Percentiles rank a stretch among this genome's conserved stretches.
Evolutionary conservation across 2,113 vertebrate genomes (phyloP).

Genomic region (Bungarus multicinctus): DNA sequence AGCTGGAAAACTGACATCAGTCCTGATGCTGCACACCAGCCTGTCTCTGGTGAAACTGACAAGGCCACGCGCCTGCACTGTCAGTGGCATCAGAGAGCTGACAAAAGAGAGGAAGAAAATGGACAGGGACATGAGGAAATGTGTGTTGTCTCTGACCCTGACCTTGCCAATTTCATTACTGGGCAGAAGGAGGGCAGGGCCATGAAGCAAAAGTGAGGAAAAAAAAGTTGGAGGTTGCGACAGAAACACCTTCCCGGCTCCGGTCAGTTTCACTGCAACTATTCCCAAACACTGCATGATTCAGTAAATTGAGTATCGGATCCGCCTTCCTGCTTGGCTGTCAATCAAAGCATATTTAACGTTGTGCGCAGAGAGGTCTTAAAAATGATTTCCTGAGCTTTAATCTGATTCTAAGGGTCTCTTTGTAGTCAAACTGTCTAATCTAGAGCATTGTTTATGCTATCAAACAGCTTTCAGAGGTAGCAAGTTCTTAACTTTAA

Average conservation of each 20-base stretch:
- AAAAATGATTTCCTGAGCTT: neutral
- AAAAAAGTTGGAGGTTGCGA: neutral
- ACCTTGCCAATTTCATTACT: neutral
- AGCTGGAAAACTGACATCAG: neutral
- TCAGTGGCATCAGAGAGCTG: neutral
- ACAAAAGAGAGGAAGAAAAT: neutral
- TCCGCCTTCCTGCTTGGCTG: neutral
- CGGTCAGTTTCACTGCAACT: neutral
- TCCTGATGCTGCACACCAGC: neutral
- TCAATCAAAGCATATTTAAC: neutral
- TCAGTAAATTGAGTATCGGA: neutral
- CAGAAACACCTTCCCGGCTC: neutral
- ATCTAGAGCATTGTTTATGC: neutral
- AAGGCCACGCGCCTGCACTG: neutral
- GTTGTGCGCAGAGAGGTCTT: neutral
- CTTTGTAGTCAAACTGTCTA: neutral
- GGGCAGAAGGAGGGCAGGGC: neutral
- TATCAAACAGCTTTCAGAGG: neutral
- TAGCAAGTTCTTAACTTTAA: neutral
- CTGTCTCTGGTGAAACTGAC: neutral
- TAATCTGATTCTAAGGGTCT: neutral
- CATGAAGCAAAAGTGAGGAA: neutral
- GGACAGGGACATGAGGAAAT: neutral
- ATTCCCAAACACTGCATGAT: neutral
- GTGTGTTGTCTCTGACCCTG: neutral